A percentile compares a stretch with the other conserved stretches of the same genome.
Evolutionary conservation across 2,888 invertebrate genomes (phyloP).

Genomic region (Anoplius nigerrimus): DNA sequence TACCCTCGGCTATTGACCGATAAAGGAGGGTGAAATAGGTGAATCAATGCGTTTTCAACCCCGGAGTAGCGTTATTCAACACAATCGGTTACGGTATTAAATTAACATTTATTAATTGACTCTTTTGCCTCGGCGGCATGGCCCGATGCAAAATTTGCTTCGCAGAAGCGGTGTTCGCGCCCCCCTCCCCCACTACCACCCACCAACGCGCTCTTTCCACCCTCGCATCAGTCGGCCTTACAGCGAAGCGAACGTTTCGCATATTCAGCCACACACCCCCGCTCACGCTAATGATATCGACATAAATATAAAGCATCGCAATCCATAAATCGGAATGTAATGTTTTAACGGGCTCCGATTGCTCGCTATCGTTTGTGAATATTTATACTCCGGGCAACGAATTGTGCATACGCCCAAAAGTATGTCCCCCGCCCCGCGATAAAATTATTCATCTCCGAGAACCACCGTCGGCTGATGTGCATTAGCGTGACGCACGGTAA

Average conservation of each 20-base stretch:
- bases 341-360: not conserved
- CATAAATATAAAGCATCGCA: not conserved
- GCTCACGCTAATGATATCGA: not conserved
- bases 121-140: too few species aligned
- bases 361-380: conserved; percentile 2
- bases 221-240: too few species aligned
- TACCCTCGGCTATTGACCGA: too few species aligned
- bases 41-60: too few species aligned
- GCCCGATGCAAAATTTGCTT: too few species aligned
- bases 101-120: too few species aligned
- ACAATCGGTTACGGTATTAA: too few species aligned
- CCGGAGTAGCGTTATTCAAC: too few species aligned
- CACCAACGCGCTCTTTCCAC: too few species aligned
- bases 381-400: not conserved
- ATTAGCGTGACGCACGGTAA: not conserved
- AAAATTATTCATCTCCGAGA: conserved; percentile 11
- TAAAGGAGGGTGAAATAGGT: too few species aligned
- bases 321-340: not conserved
- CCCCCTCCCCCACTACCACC: too few species aligned
- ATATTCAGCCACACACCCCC: not conserved
- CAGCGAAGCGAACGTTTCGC: not conserved
- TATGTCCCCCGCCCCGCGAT: not conserved
- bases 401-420: conserved; percentile 2
- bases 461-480: not conserved
- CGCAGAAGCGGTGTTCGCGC: too few species aligned